Evolutionary conservation across 2,113 vertebrate species (phyloP), one percentile per base, ranked within the genome.

Genomic region (Podarcis cretensis): DNA sequence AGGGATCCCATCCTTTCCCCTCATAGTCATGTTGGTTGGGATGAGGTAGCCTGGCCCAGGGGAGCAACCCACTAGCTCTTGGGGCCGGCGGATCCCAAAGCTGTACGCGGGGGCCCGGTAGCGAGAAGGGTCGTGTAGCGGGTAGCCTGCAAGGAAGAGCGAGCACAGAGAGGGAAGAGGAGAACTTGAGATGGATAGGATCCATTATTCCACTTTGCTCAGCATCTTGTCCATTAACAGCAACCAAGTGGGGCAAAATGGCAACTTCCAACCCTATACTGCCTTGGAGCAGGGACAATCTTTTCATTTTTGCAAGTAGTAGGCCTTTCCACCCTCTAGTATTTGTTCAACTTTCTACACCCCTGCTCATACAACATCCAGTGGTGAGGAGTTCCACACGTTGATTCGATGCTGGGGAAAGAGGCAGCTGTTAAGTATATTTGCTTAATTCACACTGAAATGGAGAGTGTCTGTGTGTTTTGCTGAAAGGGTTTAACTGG

Each of bases 1-100:
- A 1, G 98, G 98, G 3, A 86, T 88, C n/a, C 96, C 93, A 0
- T 94, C 96, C 1, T 14, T 84, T 54, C 98, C 98, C 3, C 12
- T 82, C 89, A 89, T 90, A 1, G 98, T 98, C 92, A 98, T 93
- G 86, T 97, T 95, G 0, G 97, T 86, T 0, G 97, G 97, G 27
- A 98, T 91, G 57, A 98, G 91, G 94, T 98, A 97, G 20, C 83
- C 93, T 0, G 98, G 98, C 5, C 98, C 98, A 0, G 98, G 98
- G 5, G 98, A 97, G 79, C 85, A 92, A 1, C 92, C 79, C 0
- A 40, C 54, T 2, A 1, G 89, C 13, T 5, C n/a, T 6, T 66
- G 68, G 30, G 87, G 65, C 4, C 88, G 92, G 0, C 97, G 97
- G 2, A 30, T 84, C 43, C 98, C 98, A 32, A 99, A 97, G 89